These are phyloP conservation scores for Chrysina gloriosa DNA, from an alignment of 2,888 invertebrate species.

Conservation along the genomic window DNA sequence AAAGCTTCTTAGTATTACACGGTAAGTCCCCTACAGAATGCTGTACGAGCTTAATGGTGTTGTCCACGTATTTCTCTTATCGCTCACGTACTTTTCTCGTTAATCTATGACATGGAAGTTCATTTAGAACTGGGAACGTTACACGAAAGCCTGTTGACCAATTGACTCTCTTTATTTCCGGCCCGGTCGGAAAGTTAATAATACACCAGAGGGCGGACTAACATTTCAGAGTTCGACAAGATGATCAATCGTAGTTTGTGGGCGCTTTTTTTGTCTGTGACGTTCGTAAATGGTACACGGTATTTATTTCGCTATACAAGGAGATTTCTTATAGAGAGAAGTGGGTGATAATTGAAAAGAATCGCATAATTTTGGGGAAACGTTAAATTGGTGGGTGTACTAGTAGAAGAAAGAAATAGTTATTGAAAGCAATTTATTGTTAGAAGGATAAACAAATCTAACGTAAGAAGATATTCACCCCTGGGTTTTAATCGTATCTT, in stretches of 20 bases:
- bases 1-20: background rate
- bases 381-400: no score
- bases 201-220: conserved; percentile 5
- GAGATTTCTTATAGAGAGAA: no score
- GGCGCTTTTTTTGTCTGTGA: background rate
- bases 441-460: no score
- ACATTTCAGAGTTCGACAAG: conserved; percentile 2
- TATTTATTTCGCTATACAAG: no score
- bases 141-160: background rate
- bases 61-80: background rate
- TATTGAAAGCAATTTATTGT: no score
- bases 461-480: no score
- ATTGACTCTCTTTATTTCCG: conserved; percentile 3
- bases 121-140: conserved; percentile 14
- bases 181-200: conserved; percentile 13
- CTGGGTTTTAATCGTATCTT: no score
- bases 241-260: conserved; percentile 4
- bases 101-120: conserved; percentile 11
- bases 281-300: conserved; percentile 10
- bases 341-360: no score
- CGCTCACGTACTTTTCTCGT: conserved; percentile 1
- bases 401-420: no score
- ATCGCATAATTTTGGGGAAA: no score
- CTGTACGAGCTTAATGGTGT: background rate
- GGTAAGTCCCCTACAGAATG: background rate